Percentiles rank a stretch among this genome's conserved stretches.
phyloP scores from a whole-genome alignment of 2,113 vertebrate genomes.

The Eolophus roseicapilla region DNA sequence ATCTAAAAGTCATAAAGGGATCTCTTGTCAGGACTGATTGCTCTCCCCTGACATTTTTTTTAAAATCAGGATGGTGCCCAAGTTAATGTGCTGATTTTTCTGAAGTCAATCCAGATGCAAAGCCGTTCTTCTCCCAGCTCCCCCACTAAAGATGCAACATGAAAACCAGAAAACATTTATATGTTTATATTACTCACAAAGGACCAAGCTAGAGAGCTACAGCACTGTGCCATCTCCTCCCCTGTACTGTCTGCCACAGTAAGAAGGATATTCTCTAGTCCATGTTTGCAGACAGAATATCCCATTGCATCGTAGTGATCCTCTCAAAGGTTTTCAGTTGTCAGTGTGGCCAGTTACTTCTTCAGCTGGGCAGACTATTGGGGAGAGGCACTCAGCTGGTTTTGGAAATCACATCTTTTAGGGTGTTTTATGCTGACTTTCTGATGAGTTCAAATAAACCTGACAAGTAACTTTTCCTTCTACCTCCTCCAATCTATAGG shows the following conservation, averaged over 20 bases:
- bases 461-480: neutral
- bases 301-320: fast-evolving
- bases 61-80: neutral
- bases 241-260: fast-evolving
- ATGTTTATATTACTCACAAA: no score
- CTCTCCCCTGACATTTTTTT: neutral
- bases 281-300: neutral
- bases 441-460: neutral
- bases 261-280: neutral
- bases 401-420: neutral
- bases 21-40: neutral
- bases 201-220: neutral
- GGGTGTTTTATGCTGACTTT: neutral
- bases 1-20: neutral
- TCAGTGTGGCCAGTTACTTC: neutral
- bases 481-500: neutral
- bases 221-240: neutral
- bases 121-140: neutral
- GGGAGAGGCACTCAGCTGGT: neutral
- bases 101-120: neutral
- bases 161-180: neutral
- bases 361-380: neutral
- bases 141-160: neutral
- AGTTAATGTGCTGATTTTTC: neutral
- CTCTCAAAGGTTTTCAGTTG: neutral